A percentile compares a stretch with the other conserved stretches of the same genome.
Evolutionary conservation across 2,797 vertebrate species (phyloP).

Genomic region (Oryzias sinensis): DNA sequence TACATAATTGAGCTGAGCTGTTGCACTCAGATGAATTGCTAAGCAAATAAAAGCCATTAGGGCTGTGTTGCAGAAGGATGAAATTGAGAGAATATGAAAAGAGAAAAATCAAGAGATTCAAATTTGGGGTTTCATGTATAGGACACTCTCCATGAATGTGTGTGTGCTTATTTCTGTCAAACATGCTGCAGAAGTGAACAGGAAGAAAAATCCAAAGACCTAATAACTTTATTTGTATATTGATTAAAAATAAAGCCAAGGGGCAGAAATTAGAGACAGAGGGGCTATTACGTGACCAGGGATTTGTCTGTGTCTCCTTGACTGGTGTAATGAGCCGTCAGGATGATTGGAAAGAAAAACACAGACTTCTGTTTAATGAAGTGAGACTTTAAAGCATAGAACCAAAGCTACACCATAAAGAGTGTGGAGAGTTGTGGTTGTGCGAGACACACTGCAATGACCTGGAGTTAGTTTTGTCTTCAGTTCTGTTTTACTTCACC

Average conservation of each 20-base stretch:
- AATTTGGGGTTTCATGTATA: slow-evolving; percentile 25
- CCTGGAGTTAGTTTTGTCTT: slow-evolving; percentile 24
- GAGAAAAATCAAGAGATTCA: slow-evolving; percentile 19
- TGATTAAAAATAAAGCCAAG: slow-evolving; percentile 22
- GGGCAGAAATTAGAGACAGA: slow-evolving; percentile 33
- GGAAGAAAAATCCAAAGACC: neutral
- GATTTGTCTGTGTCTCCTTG: slow-evolving; percentile 53
- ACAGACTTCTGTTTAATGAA: slow-evolving; percentile 67
- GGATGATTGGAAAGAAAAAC: slow-evolving; percentile 74
- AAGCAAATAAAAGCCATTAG: slow-evolving; percentile 76
- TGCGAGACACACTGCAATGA: slow-evolving; percentile 35
- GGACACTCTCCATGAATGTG: neutral
- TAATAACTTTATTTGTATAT: slow-evolving; percentile 17
- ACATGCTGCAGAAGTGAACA: slow-evolving; percentile 14
- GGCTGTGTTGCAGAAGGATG: slow-evolving; percentile 59
- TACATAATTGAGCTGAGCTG: slow-evolving; percentile 71
- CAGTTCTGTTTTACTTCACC: slow-evolving; percentile 8
- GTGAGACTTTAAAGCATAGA: slow-evolving; percentile 44
- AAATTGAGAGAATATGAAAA: slow-evolving; percentile 15
- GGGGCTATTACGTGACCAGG: slow-evolving; percentile 51
- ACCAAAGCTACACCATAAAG: slow-evolving; percentile 38
- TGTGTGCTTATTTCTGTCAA: slow-evolving; percentile 11
- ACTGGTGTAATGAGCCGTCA: slow-evolving; percentile 66
- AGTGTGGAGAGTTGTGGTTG: slow-evolving; percentile 27
- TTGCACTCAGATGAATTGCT: slow-evolving; percentile 66